Percentiles rank a stretch among this genome's conserved stretches.
phyloP scores from a whole-genome alignment of 2,888 invertebrate genomes.

The Heteromurus nitidus region DNA sequence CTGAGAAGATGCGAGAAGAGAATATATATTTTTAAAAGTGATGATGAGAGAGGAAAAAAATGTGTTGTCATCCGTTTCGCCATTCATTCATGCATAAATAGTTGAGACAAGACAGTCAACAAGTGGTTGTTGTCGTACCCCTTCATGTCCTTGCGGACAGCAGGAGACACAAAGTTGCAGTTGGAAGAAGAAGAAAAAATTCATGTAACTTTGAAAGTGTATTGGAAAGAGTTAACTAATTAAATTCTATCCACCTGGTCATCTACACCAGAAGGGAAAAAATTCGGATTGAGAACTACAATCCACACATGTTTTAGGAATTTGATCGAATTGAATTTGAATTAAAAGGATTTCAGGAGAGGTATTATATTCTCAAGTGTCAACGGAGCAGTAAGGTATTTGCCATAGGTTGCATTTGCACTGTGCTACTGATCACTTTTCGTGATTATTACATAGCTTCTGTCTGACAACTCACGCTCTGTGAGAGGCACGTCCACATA shows the following conservation, averaged over 20 bases:
- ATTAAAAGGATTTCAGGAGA: conserved; percentile 22
- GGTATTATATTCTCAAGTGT: no score
- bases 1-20: background rate
- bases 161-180: background rate
- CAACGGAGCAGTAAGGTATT: background rate
- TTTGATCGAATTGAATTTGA: conserved; percentile 40
- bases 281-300: conserved; percentile 12
- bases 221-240: background rate
- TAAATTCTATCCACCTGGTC: background rate
- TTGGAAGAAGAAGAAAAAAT: background rate
- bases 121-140: no score
- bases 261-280: background rate
- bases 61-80: background rate
- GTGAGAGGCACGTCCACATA: conserved; percentile 29
- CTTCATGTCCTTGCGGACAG: no score
- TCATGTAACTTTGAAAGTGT: background rate
- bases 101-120: background rate
- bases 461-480: conserved; percentile 46
- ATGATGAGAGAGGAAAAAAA: background rate
- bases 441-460: conserved; percentile 54
- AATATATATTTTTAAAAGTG: background rate
- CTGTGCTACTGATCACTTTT: no score
- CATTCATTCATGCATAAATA: conserved; percentile 20
- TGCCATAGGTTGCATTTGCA: no score
- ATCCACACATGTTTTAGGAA: conserved; percentile 54